A percentile compares a stretch with the other conserved stretches of the same genome.
These are phyloP conservation scores for Caenorhabditis sp. DNA, from an alignment of 2,888 invertebrate species.

Conservation along the genomic window DNA sequence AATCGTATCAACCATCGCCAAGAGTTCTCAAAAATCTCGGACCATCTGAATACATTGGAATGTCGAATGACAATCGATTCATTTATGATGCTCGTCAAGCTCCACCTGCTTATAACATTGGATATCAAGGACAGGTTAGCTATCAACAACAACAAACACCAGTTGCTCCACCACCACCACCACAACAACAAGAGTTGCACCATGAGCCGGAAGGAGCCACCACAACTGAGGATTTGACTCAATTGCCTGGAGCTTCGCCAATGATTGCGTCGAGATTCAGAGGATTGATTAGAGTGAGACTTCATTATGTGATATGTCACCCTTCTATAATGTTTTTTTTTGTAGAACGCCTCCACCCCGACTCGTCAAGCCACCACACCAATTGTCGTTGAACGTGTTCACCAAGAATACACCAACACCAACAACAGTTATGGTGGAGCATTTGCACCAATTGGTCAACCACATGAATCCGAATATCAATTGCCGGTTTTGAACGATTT, in stretches of 20 bases:
- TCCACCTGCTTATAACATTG: slow-evolving; percentile 11
- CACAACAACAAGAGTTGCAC: background rate
- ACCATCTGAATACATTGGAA: slow-evolving; percentile 39
- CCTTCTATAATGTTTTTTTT: background rate
- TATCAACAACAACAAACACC: too few species aligned
- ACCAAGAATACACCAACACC: background rate
- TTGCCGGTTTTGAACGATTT: slow-evolving; percentile 40
- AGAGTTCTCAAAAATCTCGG: slow-evolving; percentile 4
- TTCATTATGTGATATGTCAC: too few species aligned
- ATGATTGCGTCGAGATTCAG: slow-evolving; percentile 26
- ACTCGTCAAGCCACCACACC: slow-evolving; percentile 13
- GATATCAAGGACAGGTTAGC: too few species aligned
- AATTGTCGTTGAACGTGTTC: slow-evolving; percentile 35
- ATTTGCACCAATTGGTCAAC: slow-evolving; percentile 29
- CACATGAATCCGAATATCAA: slow-evolving; percentile 38
- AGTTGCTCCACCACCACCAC: background rate
- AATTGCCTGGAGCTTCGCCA: slow-evolving; percentile 27
- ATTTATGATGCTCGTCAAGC: slow-evolving; percentile 28
- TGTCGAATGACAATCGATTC: slow-evolving; percentile 34
- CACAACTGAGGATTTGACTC: slow-evolving; percentile 32
- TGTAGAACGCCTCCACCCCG: slow-evolving; percentile 19
- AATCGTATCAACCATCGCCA: background rate
- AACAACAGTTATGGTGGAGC: slow-evolving; percentile 15
- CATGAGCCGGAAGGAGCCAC: background rate
- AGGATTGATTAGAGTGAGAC: slow-evolving; percentile 11